A percentile compares a stretch with the other conserved stretches of the same genome.
Conservation (phyloP, 2,113 vertebrate species). For the Protobothrops flavoviridis region DNA sequence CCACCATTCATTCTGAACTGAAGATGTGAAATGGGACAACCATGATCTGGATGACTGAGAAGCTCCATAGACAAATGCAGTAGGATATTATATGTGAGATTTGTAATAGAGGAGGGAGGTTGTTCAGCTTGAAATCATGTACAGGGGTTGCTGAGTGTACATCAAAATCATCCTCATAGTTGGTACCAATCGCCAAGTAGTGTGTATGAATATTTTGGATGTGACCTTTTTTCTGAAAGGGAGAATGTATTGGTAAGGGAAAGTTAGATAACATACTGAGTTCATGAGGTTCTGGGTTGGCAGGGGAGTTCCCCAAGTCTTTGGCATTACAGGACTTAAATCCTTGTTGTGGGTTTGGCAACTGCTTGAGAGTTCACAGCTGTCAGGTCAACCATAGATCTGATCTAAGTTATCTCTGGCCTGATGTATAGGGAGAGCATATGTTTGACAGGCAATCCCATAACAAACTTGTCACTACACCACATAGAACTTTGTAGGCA, state of each 20-base stretch:
- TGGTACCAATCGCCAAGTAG: not conserved
- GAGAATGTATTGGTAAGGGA: not conserved
- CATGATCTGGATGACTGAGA: not conserved
- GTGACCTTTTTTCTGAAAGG: not conserved
- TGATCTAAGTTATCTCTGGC: not conserved
- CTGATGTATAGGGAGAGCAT: not conserved
- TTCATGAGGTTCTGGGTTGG: not conserved
- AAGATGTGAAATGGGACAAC: not conserved
- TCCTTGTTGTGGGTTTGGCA: not conserved
- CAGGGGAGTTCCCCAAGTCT: not conserved
- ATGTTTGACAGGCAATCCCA: not conserved
- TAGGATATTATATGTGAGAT: not conserved
- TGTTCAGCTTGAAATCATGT: not conserved
- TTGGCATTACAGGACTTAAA: not conserved
- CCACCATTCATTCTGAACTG: not conserved
- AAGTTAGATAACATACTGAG: not conserved
- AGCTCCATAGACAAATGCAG: not conserved
- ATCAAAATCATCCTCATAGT: not conserved
- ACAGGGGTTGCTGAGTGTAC: not conserved
- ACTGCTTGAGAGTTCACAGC: not conserved
- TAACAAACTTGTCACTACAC: not conserved
- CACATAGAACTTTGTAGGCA: not conserved
- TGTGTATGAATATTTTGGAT: not conserved
- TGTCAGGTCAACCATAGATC: not conserved
- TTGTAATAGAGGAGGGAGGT: not conserved